phyloP scores from a whole-genome alignment of 1,140 invertebrate genomes.

The Drosophila carrolli region DNA sequence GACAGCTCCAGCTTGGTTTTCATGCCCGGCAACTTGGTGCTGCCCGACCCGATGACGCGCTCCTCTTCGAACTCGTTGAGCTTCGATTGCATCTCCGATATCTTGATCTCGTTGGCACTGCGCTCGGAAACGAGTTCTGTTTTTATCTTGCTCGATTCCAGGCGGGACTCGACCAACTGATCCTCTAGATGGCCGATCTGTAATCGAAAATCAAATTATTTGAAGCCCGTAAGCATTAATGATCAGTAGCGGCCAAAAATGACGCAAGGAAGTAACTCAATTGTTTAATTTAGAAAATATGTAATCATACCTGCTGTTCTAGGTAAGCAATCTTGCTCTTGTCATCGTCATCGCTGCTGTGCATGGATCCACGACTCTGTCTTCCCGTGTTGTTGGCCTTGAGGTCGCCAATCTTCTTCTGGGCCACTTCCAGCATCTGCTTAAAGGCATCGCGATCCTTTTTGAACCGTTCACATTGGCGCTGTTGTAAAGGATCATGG shows the following conservation, averaged over 20 bases:
- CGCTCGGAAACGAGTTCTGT: constrained; percentile 95
- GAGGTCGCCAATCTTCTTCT: constrained; percentile 92
- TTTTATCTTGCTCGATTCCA: constrained; percentile 93
- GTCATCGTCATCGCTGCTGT: constrained; percentile 86
- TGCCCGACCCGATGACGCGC: constrained; percentile 90
- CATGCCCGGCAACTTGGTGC: constrained; percentile 93
- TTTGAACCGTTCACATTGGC: constrained; percentile 89
- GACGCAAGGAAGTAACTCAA: too few species aligned
- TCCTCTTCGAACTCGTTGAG: constrained; percentile 97
- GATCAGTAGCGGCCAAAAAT: too few species aligned
- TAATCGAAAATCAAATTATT: too few species aligned
- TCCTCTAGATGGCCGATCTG: constrained; percentile 92
- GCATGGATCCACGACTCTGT: constrained; percentile 79
- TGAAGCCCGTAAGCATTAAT: too few species aligned
- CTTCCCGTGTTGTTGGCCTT: constrained; percentile 86
- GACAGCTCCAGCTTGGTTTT: constrained; percentile 96
- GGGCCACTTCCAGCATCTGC: constrained; percentile 94
- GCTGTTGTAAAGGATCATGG: constrained; percentile 25
- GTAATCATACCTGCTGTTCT: constrained; percentile 88
- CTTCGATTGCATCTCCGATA: constrained; percentile 95
- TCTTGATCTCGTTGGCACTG: constrained; percentile 94
- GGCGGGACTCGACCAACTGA: constrained; percentile 92
- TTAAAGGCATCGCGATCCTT: constrained; percentile 95
- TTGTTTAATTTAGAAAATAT: too few species aligned
- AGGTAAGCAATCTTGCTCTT: constrained; percentile 89